Conservation (phyloP, 2,888 invertebrate species). For the Eurois occulta region DNA sequence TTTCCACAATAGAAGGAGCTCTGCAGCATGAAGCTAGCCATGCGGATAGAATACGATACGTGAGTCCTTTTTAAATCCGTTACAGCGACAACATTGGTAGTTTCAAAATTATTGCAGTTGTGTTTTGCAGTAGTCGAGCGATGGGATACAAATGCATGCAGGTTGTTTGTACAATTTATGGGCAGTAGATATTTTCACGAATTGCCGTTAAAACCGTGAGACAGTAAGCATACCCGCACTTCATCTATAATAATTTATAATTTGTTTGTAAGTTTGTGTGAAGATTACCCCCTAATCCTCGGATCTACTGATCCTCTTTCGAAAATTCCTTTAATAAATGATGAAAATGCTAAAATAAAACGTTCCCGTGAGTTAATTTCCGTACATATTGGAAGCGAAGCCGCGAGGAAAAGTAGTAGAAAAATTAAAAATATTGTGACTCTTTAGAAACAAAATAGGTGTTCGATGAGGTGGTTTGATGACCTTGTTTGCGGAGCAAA, state of each 20-base stretch:
- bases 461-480: neutral
- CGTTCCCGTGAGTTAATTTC: no score
- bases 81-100: conserved; percentile 21
- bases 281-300: no score
- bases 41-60: conserved; percentile 53
- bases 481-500: no score
- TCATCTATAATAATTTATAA: no score
- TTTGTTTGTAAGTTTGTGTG: no score
- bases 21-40: conserved; percentile 40
- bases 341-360: no score
- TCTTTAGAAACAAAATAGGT: neutral
- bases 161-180: neutral
- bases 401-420: no score
- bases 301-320: no score
- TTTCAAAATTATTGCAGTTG: conserved; percentile 24
- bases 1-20: conserved; percentile 36
- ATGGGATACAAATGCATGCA: neutral
- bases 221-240: neutral
- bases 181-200: neutral
- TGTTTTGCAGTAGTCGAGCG: neutral
- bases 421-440: neutral
- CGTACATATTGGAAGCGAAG: no score
- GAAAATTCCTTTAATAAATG: no score
- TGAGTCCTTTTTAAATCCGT: conserved; percentile 53
- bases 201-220: neutral